phyloP scores from a whole-genome alignment of 2,113 vertebrate genomes.

The Orycteropus afer region DNA sequence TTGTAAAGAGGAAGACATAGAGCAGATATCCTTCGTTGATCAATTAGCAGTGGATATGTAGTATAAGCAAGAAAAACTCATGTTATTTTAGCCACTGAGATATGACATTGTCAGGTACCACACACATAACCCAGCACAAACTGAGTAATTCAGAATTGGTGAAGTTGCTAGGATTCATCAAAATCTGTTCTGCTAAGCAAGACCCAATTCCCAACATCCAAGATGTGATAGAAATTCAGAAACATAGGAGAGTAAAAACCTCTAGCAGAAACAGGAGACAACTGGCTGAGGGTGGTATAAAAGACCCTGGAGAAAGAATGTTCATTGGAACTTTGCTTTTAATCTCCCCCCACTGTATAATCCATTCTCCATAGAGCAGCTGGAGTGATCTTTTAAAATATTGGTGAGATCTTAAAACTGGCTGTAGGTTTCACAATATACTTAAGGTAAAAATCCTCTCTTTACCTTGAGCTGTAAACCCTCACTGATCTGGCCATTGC shows the following conservation, averaged over 20 bases:
- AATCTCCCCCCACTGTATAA: background rate
- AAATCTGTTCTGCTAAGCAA: constrained; percentile 8
- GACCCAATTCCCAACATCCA: background rate
- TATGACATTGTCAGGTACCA: background rate
- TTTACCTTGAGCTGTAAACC: background rate
- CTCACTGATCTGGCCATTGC: background rate
- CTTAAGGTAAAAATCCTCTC: background rate
- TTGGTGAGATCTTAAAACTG: background rate
- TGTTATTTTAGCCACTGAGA: background rate
- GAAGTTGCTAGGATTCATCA: background rate
- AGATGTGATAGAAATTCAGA: background rate
- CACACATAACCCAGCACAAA: background rate
- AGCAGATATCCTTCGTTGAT: background rate
- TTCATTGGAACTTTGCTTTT: background rate
- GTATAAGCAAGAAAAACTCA: background rate
- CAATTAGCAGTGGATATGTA: background rate
- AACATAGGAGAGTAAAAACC: background rate
- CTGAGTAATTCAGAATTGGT: background rate
- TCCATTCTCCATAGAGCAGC: constrained; percentile 18
- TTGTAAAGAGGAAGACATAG: background rate
- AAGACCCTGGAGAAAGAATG: background rate
- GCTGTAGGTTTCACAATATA: background rate
- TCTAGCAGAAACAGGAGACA: background rate
- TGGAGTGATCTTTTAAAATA: constrained; percentile 26
- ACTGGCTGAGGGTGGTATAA: background rate